Evolutionary conservation across 2,797 vertebrate species (phyloP), one percentile per base, ranked within the genome.

Genomic region (Trachurus trachurus): DNA sequence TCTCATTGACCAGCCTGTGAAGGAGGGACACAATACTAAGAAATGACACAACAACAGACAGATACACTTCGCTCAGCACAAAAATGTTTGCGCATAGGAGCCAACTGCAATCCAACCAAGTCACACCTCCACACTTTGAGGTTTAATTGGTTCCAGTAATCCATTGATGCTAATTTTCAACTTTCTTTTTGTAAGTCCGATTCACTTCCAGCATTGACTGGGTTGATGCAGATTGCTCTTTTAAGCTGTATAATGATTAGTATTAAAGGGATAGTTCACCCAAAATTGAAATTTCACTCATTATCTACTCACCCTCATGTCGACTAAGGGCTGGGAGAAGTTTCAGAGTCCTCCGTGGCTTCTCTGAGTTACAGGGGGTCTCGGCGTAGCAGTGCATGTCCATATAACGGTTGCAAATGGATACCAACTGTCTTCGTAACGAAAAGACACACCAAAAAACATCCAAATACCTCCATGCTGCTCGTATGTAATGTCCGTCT

Each of bases 1-100:
- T 99, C 92, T 99, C 98, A 21, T 99, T 99, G 78, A 99, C 96
- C 80, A 99, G 94, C 98, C 98, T 99, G 88, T 77, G 40, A 65
- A 57, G n/a, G 26, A 84, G 44, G 34, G 12, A 62, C 11, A 80
- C 6, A 8, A 13, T n/a, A 68, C 62, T 67, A 5, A 78, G 61
- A 31, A 60, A 22, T 57, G n/a, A n/a, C 34, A 60, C 22, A 56
- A 16, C 52, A 34, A 31, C 29, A 53, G 10, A 39, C 9, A 13
- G 22, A 52, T 15, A 29, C 42, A 53, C 10, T 5, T 7, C 66
- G 49, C 17, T 59, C 5, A 37, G 73, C 10, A 61, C n/a, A 37
- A 65, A 54, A 52, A 45, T 6, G 31, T 21, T 70, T n/a, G 16
- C 53, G 71, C n/a, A 1, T 21, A 50, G 29, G 39, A 64, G 37